Evolutionary conservation across 2,113 vertebrate genomes (phyloP).

Genomic region (Chionomys nivalis): DNA sequence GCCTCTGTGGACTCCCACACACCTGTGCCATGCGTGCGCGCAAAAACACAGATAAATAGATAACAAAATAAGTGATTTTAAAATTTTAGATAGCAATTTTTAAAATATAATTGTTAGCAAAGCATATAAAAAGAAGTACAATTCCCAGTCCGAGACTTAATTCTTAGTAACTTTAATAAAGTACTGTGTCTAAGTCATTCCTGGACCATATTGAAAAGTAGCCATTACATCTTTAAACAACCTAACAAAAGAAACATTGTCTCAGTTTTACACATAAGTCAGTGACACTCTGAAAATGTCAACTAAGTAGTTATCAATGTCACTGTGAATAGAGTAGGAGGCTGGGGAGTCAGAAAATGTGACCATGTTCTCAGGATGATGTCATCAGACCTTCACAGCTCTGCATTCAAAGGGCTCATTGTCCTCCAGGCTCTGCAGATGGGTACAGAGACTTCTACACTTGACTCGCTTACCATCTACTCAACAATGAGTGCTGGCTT

Average conservation of each 20-base stretch:
- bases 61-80: background rate
- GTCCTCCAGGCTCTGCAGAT: background rate
- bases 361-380: background rate
- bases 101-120: background rate
- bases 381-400: background rate
- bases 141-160: background rate
- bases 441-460: background rate
- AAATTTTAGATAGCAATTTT: background rate
- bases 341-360: conserved; percentile 21
- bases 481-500: background rate
- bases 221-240: conserved; percentile 52
- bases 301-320: background rate
- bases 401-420: background rate
- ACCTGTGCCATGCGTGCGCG: background rate
- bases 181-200: background rate
- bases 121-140: background rate
- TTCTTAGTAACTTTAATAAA: background rate
- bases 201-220: background rate
- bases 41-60: too few relatives aligned
- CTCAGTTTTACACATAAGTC: conserved; percentile 9
- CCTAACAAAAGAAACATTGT: background rate
- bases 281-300: background rate
- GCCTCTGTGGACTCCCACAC: background rate
- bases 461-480: background rate
- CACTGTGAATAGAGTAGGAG: background rate